These are phyloP conservation scores for Ladona fulva DNA, from an alignment of 1,140 invertebrate species.

Conservation along the genomic window DNA sequence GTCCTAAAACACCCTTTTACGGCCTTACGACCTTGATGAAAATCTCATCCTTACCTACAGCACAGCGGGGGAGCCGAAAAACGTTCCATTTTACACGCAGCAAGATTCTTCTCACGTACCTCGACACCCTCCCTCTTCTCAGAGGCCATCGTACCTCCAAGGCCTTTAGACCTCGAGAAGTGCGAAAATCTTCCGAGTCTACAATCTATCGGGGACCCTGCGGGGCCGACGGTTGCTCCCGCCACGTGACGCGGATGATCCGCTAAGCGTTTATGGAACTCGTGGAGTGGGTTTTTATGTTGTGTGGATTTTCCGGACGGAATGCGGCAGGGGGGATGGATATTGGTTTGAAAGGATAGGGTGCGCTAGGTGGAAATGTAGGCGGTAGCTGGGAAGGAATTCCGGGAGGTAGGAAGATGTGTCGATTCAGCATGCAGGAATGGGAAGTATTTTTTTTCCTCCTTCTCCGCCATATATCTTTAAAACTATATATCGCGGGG, in stretches of 20 bases:
- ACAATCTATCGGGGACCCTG: background rate
- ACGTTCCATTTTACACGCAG: background rate
- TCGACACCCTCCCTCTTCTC: background rate
- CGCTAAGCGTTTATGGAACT: slow-evolving; percentile 4
- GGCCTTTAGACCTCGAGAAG: background rate
- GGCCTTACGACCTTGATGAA: background rate
- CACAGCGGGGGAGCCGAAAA: background rate
- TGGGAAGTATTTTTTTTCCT: no score
- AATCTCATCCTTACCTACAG: background rate
- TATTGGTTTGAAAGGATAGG: background rate
- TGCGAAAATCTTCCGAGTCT: background rate
- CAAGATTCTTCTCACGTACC: background rate
- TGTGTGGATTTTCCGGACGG: background rate
- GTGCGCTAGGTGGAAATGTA: background rate
- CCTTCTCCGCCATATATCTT: no score
- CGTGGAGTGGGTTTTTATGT: background rate
- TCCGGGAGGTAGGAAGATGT: background rate
- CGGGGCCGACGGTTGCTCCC: background rate
- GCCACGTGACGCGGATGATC: background rate
- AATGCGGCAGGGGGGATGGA: background rate
- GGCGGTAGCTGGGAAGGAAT: background rate
- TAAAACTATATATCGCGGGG: no score
- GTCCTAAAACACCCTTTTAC: background rate
- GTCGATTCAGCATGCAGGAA: no score
- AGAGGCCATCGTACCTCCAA: background rate